phyloP scores from a whole-genome alignment of 2,113 vertebrate genomes.

The Oenanthe melanoleuca region DNA sequence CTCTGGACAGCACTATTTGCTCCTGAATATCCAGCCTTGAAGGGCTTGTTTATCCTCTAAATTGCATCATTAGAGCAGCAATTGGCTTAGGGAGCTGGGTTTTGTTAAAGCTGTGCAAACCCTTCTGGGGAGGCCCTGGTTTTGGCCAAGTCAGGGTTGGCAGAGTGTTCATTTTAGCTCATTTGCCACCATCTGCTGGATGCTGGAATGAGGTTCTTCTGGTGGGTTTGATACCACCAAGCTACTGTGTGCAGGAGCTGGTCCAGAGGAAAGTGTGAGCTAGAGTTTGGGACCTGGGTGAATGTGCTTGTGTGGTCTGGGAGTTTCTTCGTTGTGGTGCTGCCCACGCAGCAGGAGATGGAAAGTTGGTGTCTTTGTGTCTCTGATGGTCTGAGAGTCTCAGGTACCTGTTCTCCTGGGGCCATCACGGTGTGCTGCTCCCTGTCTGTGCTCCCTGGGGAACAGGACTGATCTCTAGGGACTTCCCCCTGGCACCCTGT shows the following conservation, averaged over 20 bases:
- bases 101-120: slow-evolving; percentile 46
- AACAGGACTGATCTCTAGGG: neutral
- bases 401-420: neutral
- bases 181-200: neutral
- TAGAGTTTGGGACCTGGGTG: neutral
- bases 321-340: neutral
- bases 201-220: neutral
- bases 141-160: slow-evolving; percentile 33
- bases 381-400: neutral
- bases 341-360: neutral
- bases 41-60: slow-evolving; percentile 53
- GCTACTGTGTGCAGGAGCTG: neutral
- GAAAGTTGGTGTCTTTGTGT: neutral
- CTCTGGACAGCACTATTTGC: slow-evolving; percentile 7
- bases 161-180: neutral
- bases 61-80: slow-evolving; percentile 39
- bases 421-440: accelerated
- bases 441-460: neutral
- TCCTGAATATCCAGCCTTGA: slow-evolving; percentile 30
- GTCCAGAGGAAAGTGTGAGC: neutral
- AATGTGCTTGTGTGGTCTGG: neutral
- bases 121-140: neutral
- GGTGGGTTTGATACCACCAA: neutral
- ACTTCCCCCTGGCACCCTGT: neutral
- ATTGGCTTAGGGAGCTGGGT: slow-evolving; percentile 30